Evolutionary conservation across 2,113 vertebrate species (phyloP), one percentile per base, ranked within the genome.

Genomic region (Nyctereutes procyonoides): DNA sequence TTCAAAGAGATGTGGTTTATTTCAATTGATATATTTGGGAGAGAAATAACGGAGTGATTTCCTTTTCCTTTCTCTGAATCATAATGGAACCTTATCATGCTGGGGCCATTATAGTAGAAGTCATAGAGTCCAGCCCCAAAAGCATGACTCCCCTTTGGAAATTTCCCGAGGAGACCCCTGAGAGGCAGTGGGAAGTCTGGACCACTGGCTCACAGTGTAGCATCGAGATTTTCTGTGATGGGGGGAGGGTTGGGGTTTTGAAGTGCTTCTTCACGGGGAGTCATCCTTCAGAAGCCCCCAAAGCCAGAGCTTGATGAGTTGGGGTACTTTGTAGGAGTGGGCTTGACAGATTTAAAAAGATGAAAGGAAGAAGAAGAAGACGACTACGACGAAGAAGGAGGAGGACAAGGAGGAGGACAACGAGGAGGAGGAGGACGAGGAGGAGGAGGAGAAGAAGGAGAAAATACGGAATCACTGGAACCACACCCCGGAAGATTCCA

Each of bases 51-150:
- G 77, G 74, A 51, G 65, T 51, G 43, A 93, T 86, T 56, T 89
- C 79, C 58, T 82, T 97, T 92, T 82, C 62, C 71, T 74, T 95
- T 58, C 83, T 84, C 53, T 60, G 87, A 60, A 35, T 84, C 15
- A 71, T 1, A 10, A 43, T 12, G 53, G 62, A 76, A 58, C 20
- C 53, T 62, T 96, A 17, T 32, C 79, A 82, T 96, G 90, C 83
- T 77, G 53, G 30, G 35, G n/a, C 53, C 55, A 22, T 17, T 30
- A 8, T 14, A 53, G 6, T 69, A 81, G 35, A 55, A 60, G 26
- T 38, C 76, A 30, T 2, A 60, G 32, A 71, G 22, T 2, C 67
- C 56, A 69, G 15, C 8, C 38, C 12, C 76, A 35, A 74, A 92
- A 8, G 13, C 56, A 77, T 12, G 8, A 58, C 0, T 67, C 2